A percentile compares a stretch with the other conserved stretches of the same genome.
phyloP scores from a whole-genome alignment of 2,888 invertebrate species.

The Ganaspis brasiliensis region DNA sequence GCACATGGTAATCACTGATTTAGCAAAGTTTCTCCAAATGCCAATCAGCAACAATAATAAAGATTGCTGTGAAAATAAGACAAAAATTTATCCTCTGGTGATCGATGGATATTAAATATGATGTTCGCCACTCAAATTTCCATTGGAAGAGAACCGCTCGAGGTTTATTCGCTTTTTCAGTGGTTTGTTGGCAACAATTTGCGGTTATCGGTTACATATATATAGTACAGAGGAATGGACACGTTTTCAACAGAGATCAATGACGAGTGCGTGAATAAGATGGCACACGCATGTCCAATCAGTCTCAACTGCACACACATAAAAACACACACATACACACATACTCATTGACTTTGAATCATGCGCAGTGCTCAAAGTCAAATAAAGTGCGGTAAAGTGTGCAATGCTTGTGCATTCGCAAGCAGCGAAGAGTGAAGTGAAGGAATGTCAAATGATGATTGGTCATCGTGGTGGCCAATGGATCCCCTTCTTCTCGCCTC shows the following conservation, averaged over 20 bases:
- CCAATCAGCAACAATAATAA: too few relatives aligned
- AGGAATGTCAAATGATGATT: constrained; percentile 80
- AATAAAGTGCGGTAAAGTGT: constrained; percentile 3
- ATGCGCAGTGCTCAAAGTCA: constrained; percentile 12
- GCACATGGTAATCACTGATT: too few relatives aligned
- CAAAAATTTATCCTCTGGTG: too few relatives aligned
- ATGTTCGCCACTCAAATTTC: too few relatives aligned
- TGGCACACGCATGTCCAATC: constrained; percentile 30
- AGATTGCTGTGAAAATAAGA: too few relatives aligned
- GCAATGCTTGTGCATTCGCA: constrained; percentile 19
- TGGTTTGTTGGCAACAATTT: constrained; percentile 30
- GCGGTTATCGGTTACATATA: constrained; percentile 21
- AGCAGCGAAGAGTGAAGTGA: constrained; percentile 62
- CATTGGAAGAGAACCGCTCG: too few relatives aligned
- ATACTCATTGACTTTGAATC: constrained; percentile 5
- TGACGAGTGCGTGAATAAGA: constrained; percentile 34
- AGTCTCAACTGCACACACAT: neutral
- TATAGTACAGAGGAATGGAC: neutral
- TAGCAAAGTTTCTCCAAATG: too few relatives aligned
- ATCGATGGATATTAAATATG: too few relatives aligned
- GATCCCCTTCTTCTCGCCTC: constrained; percentile 68
- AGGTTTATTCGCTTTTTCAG: neutral
- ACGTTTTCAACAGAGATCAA: neutral
- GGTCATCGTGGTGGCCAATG: constrained; percentile 79
- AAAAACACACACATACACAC: neutral